Conservation (phyloP, 2,113 vertebrate genomes). For the Cyphomyrus plagiostoma region DNA sequence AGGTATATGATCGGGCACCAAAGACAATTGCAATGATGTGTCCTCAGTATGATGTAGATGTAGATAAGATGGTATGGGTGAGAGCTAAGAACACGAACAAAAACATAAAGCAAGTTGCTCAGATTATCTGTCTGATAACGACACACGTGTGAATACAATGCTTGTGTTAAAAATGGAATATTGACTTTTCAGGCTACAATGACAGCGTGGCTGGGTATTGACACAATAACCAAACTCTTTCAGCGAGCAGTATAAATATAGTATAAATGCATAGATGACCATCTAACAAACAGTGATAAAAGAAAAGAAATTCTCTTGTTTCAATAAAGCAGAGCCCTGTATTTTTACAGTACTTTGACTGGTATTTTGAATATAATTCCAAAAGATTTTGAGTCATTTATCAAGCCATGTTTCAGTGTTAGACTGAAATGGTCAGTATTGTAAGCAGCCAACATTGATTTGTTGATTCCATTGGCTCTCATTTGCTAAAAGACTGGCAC, state of each 20-base stretch:
- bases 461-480: background rate
- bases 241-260: background rate
- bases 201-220: background rate
- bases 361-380: background rate
- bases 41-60: constrained; percentile 26
- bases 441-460: background rate
- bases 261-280: background rate
- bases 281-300: background rate
- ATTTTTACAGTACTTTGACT: background rate
- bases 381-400: background rate
- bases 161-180: background rate
- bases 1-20: constrained; percentile 22
- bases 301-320: background rate
- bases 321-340: background rate
- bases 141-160: background rate
- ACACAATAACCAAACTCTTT: background rate
- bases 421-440: background rate
- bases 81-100: constrained; percentile 22
- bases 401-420: background rate
- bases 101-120: constrained; percentile 8
- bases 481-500: background rate
- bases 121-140: constrained; percentile 19
- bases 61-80: constrained; percentile 18
- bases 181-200: background rate
- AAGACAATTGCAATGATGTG: constrained; percentile 37